These are phyloP conservation scores for Bombus waltoni DNA, from an alignment of 1,140 invertebrate genomes.

Conservation along the genomic window DNA sequence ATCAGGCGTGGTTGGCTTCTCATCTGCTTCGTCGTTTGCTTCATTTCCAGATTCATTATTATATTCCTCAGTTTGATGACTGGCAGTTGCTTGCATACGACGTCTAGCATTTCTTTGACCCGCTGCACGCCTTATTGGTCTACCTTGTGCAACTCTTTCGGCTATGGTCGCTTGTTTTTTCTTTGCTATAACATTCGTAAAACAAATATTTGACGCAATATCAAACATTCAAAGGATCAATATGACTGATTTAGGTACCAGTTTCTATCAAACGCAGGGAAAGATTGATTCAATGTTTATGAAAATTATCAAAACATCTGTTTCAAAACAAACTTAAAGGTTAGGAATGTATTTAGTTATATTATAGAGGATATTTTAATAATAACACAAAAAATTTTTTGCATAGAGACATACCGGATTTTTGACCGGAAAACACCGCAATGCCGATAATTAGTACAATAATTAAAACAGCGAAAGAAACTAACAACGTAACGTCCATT, in stretches of 20 bases:
- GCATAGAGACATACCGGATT: conserved; percentile 62
- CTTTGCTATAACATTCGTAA: conserved; percentile 35
- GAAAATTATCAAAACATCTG: conserved; percentile 50
- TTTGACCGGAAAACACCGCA: conserved; percentile 73
- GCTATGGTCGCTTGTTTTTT: conserved; percentile 62
- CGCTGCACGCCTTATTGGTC: conserved; percentile 72
- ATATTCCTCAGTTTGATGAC: conserved; percentile 73
- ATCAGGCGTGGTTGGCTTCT: conserved; percentile 82
- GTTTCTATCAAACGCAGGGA: neutral
- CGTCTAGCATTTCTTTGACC: conserved; percentile 74
- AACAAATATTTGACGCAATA: neutral
- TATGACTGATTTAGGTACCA: neutral
- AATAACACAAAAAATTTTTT: neutral
- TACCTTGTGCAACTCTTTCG: conserved; percentile 65
- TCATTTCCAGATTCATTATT: conserved; percentile 80
- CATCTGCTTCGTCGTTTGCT: conserved; percentile 76
- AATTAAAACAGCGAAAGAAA: conserved; percentile 79
- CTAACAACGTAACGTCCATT: conserved; percentile 83
- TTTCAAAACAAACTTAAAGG: conserved; percentile 45
- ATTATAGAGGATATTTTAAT: neutral
- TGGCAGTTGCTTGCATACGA: conserved; percentile 70
- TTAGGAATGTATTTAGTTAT: conserved; percentile 33
- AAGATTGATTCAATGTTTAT: neutral
- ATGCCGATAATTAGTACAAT: conserved; percentile 80
- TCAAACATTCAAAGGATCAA: neutral